Conservation (phyloP, 1,140 invertebrate genomes). For the Drosophila guanche region DNA sequence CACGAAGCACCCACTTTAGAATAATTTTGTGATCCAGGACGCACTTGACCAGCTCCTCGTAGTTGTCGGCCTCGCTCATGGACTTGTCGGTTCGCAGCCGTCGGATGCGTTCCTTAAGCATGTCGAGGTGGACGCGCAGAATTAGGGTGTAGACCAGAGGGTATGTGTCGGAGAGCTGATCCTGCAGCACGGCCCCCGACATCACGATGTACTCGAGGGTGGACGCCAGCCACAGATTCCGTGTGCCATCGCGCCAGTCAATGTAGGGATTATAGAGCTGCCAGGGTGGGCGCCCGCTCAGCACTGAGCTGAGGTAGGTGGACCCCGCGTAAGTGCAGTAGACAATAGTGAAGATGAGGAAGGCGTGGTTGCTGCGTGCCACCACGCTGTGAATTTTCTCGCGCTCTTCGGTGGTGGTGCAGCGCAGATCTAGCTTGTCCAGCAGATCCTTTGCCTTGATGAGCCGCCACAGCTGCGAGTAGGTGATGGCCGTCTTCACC, state of each 20-base stretch:
- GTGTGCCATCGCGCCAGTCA: slow-evolving; percentile 49
- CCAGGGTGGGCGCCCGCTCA: slow-evolving; percentile 57
- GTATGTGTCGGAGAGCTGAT: slow-evolving; percentile 59
- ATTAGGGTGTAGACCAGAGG: slow-evolving; percentile 59
- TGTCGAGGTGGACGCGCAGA: slow-evolving; percentile 49
- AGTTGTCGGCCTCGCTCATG: slow-evolving; percentile 52
- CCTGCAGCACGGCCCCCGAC: slow-evolving; percentile 59
- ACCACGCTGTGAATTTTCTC: slow-evolving; percentile 56
- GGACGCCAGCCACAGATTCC: slow-evolving; percentile 53
- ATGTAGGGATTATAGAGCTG: slow-evolving; percentile 60
- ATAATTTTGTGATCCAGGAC: slow-evolving; percentile 62
- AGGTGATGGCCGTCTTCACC: slow-evolving; percentile 57
- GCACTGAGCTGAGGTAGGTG: slow-evolving; percentile 57
- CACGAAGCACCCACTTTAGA: slow-evolving; percentile 22
- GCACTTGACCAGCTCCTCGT: slow-evolving; percentile 56
- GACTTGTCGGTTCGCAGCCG: slow-evolving; percentile 35
- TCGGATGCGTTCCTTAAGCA: slow-evolving; percentile 53
- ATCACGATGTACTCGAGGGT: slow-evolving; percentile 57
- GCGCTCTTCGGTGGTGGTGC: slow-evolving; percentile 51
- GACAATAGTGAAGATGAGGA: slow-evolving; percentile 64
- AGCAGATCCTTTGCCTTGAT: slow-evolving; percentile 51
- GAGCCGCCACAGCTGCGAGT: slow-evolving; percentile 52
- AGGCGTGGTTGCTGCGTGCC: slow-evolving; percentile 54
- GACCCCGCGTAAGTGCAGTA: slow-evolving; percentile 63
- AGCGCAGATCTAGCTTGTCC: slow-evolving; percentile 56